phyloP scores from a whole-genome alignment of 2,797 vertebrate species.

The Sebastolobus alascanus region DNA sequence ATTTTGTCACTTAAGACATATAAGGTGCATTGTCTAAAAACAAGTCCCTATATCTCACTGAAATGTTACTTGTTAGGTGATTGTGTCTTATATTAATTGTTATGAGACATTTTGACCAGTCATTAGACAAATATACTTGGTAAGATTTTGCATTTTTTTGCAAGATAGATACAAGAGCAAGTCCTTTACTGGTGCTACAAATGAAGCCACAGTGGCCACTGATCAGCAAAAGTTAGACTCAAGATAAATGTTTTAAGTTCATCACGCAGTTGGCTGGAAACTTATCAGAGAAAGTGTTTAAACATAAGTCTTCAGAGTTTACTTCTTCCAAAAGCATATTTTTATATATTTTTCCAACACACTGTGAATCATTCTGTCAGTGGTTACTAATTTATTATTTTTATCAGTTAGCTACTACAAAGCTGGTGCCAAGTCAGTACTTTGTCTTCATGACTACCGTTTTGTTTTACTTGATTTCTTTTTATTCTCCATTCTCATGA shows the following conservation, averaged over 20 bases:
- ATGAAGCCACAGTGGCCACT: not conserved
- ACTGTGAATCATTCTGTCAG: constrained; percentile 5
- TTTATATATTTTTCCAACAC: not conserved
- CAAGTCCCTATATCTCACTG: too few species aligned
- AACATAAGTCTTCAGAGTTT: not conserved
- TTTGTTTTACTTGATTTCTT: not conserved
- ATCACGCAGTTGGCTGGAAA: not conserved
- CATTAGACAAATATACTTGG: too few species aligned
- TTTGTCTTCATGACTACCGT: not conserved
- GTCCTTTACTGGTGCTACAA: not conserved
- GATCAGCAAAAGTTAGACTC: not conserved
- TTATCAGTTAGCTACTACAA: not conserved
- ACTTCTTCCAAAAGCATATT: not conserved
- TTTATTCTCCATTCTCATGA: not conserved
- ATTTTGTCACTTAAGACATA: too few species aligned
- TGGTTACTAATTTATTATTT: not conserved
- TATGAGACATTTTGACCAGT: too few species aligned
- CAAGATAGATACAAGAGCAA: not conserved
- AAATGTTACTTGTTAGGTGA: too few species aligned
- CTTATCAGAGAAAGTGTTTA: not conserved
- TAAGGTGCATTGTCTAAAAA: too few species aligned
- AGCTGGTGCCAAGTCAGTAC: not conserved
- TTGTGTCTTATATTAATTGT: too few species aligned
- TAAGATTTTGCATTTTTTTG: too few species aligned
- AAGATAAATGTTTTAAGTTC: not conserved